These are phyloP conservation scores for Plagodis pulveraria DNA, from an alignment of 2,888 invertebrate genomes.

Conservation along the genomic window DNA sequence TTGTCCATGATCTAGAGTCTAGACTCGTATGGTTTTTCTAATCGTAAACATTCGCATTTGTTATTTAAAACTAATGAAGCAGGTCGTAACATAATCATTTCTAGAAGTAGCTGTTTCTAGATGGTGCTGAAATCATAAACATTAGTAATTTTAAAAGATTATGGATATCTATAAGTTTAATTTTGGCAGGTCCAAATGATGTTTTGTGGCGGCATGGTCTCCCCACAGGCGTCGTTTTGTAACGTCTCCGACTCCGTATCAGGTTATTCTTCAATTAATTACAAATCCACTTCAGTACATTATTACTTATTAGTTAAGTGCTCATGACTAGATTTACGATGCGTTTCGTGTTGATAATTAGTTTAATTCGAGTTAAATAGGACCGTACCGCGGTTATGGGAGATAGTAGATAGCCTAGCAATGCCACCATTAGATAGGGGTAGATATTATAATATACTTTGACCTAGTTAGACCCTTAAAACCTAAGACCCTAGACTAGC, in stretches of 20 bases:
- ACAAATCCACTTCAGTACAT: neutral
- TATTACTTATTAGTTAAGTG: constrained; percentile 1
- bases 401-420: neutral
- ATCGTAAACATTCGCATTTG: too few relatives aligned
- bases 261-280: constrained; percentile 54
- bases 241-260: constrained; percentile 77
- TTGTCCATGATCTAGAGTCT: too few relatives aligned
- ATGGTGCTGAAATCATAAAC: too few relatives aligned
- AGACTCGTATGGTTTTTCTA: too few relatives aligned
- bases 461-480: constrained; percentile 1
- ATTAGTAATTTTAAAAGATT: too few relatives aligned
- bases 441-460: too few relatives aligned
- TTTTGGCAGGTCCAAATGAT: constrained; percentile 74
- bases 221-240: constrained; percentile 79
- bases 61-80: too few relatives aligned
- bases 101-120: too few relatives aligned
- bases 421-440: neutral
- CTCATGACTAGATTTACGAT: neutral
- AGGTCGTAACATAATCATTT: too few relatives aligned
- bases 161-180: constrained; percentile 11
- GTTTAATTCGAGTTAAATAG: neutral
- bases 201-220: constrained; percentile 77
- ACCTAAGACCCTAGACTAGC: constrained; percentile 2
- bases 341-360: too few relatives aligned
- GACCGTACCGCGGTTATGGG: constrained; percentile 4